Percentiles rank a stretch among this genome's conserved stretches.
Conservation (phyloP, 2,797 vertebrate genomes). For the Coluber constrictor region DNA sequence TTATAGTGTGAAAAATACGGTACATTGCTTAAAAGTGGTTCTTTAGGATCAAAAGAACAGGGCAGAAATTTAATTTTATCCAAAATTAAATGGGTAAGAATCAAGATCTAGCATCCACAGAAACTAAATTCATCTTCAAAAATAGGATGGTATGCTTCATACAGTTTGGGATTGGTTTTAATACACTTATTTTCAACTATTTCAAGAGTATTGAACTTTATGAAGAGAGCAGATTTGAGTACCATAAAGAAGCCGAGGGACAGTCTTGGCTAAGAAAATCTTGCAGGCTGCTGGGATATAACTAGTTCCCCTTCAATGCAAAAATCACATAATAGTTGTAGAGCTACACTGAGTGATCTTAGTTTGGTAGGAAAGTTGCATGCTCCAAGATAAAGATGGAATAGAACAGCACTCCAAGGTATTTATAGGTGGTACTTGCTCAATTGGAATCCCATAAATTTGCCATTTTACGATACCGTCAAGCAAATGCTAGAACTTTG, state of each 20-base stretch:
- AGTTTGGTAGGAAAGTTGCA: background rate
- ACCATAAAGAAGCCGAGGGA: background rate
- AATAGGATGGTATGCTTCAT: background rate
- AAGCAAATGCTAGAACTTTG: background rate
- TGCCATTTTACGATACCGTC: background rate
- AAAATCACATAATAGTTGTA: background rate
- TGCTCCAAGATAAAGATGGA: background rate
- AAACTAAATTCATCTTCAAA: background rate
- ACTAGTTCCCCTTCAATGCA: background rate
- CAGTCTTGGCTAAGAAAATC: background rate
- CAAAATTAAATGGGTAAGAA: background rate
- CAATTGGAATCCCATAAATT: background rate
- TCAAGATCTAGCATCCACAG: background rate
- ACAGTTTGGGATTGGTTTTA: background rate
- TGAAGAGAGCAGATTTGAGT: background rate
- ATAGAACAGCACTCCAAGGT: background rate
- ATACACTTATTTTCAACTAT: background rate
- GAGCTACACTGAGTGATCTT: background rate
- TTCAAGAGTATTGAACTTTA: background rate
- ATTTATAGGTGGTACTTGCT: background rate
- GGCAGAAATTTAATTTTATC: background rate
- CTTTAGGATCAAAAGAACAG: background rate
- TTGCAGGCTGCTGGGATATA: background rate
- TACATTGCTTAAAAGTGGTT: background rate
- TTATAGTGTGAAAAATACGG: too few relatives aligned